Conservation (phyloP, 2,888 invertebrate genomes). For the Tethea ocularis region DNA sequence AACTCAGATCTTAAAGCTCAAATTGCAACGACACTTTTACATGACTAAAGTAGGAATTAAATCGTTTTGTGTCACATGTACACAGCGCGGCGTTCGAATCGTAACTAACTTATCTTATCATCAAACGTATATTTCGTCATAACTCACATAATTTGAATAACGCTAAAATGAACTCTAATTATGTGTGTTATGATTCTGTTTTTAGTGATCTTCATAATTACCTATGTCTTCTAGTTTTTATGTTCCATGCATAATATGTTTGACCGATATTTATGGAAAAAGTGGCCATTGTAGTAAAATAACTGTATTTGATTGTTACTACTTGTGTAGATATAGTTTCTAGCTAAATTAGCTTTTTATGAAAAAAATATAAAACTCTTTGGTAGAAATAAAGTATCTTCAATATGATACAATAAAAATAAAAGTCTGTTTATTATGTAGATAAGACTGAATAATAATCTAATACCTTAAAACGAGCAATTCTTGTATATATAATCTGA, state of each 20-base stretch:
- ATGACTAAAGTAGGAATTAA: too few species aligned
- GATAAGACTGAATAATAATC: too few species aligned
- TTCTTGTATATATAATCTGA: too few species aligned
- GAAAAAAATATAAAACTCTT: not conserved
- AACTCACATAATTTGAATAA: not conserved
- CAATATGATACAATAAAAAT: too few species aligned
- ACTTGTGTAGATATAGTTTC: too few species aligned
- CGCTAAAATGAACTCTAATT: not conserved
- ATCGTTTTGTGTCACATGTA: not conserved
- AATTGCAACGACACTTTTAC: too few species aligned
- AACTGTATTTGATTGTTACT: not conserved
- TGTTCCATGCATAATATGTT: not conserved
- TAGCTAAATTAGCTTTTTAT: not conserved
- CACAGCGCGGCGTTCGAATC: not conserved
- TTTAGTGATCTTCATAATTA: not conserved
- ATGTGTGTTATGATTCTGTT: not conserved
- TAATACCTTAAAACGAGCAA: too few species aligned
- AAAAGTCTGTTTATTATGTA: too few species aligned
- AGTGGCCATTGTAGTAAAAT: not conserved
- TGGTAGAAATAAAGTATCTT: too few species aligned
- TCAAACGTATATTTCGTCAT: not conserved
- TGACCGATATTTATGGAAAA: not conserved
- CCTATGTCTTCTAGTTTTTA: not conserved
- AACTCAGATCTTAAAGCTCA: too few species aligned
- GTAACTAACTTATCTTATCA: not conserved